Evolutionary conservation across 53 echinoderm and acorn worm genomes (phyloP).

Genomic region (Antedon mediterranea): DNA sequence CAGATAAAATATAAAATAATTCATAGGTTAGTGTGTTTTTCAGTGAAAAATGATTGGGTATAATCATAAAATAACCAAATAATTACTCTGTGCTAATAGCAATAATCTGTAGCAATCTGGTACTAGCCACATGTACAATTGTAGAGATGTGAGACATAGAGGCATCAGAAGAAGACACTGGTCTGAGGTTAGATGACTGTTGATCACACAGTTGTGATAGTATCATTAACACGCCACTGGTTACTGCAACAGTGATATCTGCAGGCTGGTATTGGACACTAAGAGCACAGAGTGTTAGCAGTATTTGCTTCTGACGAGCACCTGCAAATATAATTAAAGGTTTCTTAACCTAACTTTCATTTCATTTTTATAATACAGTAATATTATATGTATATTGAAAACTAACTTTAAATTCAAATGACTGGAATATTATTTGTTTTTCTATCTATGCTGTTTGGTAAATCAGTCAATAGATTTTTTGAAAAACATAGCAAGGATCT

Average conservation of each 20-base stretch:
- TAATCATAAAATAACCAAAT: too few relatives aligned
- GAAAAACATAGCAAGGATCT: too few relatives aligned
- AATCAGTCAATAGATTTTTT: too few relatives aligned
- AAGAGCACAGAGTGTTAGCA: conserved; percentile 81
- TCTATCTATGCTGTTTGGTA: background rate
- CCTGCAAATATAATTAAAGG: conserved; percentile 23
- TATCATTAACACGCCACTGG: conserved; percentile 76
- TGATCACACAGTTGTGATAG: conserved; percentile 59
- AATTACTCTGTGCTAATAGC: conserved; percentile 87
- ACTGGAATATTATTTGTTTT: too few relatives aligned
- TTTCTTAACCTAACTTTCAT: too few relatives aligned
- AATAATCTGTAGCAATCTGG: conserved; percentile 80
- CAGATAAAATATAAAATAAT: background rate
- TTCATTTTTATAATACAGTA: too few relatives aligned
- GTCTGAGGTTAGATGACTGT: conserved; percentile 48
- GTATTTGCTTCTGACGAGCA: conserved; percentile 54
- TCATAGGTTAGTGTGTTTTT: too few relatives aligned
- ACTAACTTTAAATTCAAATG: too few relatives aligned
- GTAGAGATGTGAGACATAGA: conserved; percentile 47
- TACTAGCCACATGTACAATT: conserved; percentile 80
- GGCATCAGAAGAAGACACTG: conserved; percentile 39
- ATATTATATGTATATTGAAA: too few relatives aligned
- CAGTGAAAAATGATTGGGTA: too few relatives aligned
- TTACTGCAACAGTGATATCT: conserved; percentile 65
- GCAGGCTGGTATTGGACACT: conserved; percentile 91